A percentile compares a stretch with the other conserved stretches of the same genome.
phyloP scores from a whole-genome alignment of 2,113 vertebrate genomes.

The Murina feae region DNA sequence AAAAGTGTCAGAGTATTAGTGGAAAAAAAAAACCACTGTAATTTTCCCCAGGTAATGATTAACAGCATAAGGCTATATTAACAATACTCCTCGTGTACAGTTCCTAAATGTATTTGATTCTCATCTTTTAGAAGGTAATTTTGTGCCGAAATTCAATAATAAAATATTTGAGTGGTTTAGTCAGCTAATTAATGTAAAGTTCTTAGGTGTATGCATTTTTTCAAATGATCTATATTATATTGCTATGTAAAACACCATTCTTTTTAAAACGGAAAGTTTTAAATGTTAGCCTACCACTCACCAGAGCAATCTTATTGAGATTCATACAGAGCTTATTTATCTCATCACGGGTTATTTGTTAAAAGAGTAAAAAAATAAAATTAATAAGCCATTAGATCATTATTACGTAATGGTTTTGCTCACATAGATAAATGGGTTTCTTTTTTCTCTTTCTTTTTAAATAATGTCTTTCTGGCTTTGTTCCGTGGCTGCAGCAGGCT shows the following conservation, averaged over 20 bases:
- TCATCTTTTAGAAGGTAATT: slow-evolving; percentile 64
- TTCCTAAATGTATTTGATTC: slow-evolving; percentile 69
- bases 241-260: background rate
- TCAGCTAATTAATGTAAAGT: slow-evolving; percentile 12
- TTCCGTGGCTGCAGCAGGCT: slow-evolving; percentile 46
- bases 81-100: slow-evolving; percentile 54
- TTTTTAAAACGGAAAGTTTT: slow-evolving; percentile 34
- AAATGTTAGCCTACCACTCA: slow-evolving; percentile 17
- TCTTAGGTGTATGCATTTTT: slow-evolving; percentile 18
- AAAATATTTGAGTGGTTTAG: slow-evolving; percentile 24
- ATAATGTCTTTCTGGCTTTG: slow-evolving; percentile 67
- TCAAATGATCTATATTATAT: slow-evolving; percentile 3
- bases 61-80: slow-evolving; percentile 74
- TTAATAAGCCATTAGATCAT: slow-evolving; percentile 28
- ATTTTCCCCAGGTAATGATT: slow-evolving; percentile 81
- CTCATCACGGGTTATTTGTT: slow-evolving; percentile 46
- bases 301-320: slow-evolving; percentile 30
- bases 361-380: slow-evolving; percentile 67
- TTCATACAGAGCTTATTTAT: slow-evolving; percentile 59
- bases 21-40: slow-evolving; percentile 78
- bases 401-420: slow-evolving; percentile 45
- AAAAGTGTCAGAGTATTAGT: slow-evolving; percentile 80
- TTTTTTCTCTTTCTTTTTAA: slow-evolving; percentile 66
- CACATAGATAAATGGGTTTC: slow-evolving; percentile 32
- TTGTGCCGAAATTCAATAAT: slow-evolving; percentile 51